Conservation (phyloP, 2,888 invertebrate genomes). For the Eurytoma californica region DNA sequence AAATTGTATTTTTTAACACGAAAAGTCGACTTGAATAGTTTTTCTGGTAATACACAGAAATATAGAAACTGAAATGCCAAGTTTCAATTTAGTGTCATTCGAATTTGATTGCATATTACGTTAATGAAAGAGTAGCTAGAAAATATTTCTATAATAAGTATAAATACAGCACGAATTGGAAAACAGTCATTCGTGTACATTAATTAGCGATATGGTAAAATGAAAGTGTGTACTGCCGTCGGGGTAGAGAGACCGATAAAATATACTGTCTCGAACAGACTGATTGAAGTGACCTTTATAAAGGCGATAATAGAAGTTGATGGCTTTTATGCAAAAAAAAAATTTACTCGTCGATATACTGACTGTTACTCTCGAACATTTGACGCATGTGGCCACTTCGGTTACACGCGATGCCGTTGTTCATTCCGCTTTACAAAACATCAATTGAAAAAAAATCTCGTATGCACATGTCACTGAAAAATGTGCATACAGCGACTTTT, state of each 20-base stretch:
- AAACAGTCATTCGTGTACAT: not conserved
- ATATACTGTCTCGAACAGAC: not conserved
- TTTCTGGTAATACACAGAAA: not conserved
- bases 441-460: not conserved
- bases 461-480: not conserved
- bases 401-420: not conserved
- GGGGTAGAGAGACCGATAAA: not conserved
- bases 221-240: not conserved
- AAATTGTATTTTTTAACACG: no score
- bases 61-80: not conserved
- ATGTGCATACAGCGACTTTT: no score
- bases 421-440: not conserved
- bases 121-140: not conserved
- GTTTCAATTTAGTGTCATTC: not conserved
- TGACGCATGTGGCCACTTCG: not conserved
- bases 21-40: no score
- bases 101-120: not conserved
- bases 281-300: not conserved
- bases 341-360: not conserved
- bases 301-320: not conserved
- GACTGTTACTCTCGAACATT: not conserved
- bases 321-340: slow-evolving; percentile 3
- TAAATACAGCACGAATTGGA: not conserved
- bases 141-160: not conserved
- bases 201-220: not conserved